Evolutionary conservation across 1,140 invertebrate species (phyloP), one percentile per base, ranked within the genome.

Genomic region (Ladona fulva): DNA sequence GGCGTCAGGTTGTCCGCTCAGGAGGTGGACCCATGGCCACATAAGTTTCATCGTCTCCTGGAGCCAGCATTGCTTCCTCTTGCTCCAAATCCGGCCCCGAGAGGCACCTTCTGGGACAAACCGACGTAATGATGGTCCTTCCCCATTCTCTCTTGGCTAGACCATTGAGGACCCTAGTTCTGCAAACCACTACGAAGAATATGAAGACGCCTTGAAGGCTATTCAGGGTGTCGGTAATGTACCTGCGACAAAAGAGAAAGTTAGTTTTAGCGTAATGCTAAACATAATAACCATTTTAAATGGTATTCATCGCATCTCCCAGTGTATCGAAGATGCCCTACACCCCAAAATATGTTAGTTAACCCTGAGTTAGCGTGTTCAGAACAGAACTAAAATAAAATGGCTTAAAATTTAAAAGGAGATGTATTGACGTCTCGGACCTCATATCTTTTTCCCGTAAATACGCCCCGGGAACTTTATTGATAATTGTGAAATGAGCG

Each of bases 191-290:
- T 1, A 92, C 82, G 0, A 91, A 78, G 81, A 92, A 92, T 81
- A 92, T 91, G 19, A 91, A 84, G 8, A 91, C 79, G 0, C 91
- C 91, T 87, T 92, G 91, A 0, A 91, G 83, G 10, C 86, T 85
- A 82, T 92, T 92, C 79, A 91, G 82, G 14, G 87, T 85, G 80
- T 92, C 91, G 80, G 87, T 88, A 24, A 89, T 85, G 81, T 88
- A 85, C 89, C 91, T 92, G 82, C 24, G 86, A 86, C 80, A 77
- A 16, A 37, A 0, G n/a, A 52, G 12, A 24, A 77, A 77, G 42
- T 24, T n/a, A n/a, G n/a, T n/a, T n/a, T n/a, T n/a, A n/a, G n/a
- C n/a, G n/a, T n/a, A n/a, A n/a, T n/a, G n/a, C n/a, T n/a, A n/a
- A n/a, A n/a, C n/a, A n/a, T n/a, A n/a, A n/a, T n/a, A n/a, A n/a